Evolutionary conservation across 2,888 invertebrate genomes (phyloP), one percentile per base, ranked within the genome.

Genomic region (Argyresthia goedartella): DNA sequence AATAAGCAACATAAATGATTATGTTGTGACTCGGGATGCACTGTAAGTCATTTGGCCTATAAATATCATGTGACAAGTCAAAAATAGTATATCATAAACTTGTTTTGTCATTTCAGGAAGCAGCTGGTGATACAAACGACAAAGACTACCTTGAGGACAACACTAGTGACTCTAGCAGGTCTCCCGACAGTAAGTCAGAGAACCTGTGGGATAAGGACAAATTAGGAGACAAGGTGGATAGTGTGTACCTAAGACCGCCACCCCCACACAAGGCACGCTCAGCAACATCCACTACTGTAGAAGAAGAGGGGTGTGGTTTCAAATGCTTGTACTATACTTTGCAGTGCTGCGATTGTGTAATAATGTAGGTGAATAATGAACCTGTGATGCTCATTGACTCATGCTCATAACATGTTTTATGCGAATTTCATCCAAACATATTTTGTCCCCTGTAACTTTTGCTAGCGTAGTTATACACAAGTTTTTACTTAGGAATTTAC

Each of bases 321-420:
- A 88, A 88, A 64, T 91, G 91, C 62, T 75, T 91, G 14, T 90
- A 90, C 62, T 89, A 89, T 60, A 87, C 89, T 1, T 76, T 91
- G 61, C 88, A 89, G 65, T 91, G 91, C 63, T 91, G 91, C 73
- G 90, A 90, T 61, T 91, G 91, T 72, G 84, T 88, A 53, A 63
- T 85, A 41, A 78, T 80, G 79, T 85, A 74, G 74, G 13, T 13
- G n/a, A n/a, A n/a, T n/a, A n/a, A n/a, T n/a, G n/a, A n/a, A 25
- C 4, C 25, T 13, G n/a, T 13, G 10, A 16, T 47, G 47, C 25
- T 25, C 25, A 25, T 25, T 25, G 25, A 25, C 25, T 25, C 25
- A 25, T 6, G 25, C 25, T 25, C 6, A 6, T 25, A 25, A 25
- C 25, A 4, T 25, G 25, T 25, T 25, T 25, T 25, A 25, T 25